Conservation (phyloP, 2,113 vertebrate species). For the Odocoileus virginianus region DNA sequence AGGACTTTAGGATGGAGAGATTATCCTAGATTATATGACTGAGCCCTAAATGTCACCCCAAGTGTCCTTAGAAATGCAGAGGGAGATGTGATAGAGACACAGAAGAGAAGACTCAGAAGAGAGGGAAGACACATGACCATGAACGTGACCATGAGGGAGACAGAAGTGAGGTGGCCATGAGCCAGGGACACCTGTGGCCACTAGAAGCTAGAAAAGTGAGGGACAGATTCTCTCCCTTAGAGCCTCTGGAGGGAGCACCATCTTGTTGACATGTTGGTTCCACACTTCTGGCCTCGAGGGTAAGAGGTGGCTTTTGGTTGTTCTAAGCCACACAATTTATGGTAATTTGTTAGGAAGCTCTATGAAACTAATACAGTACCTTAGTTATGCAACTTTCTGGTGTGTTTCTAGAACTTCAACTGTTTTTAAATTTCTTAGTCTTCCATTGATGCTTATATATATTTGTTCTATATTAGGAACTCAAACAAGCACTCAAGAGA, state of each 20-base stretch:
- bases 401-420: neutral
- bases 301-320: neutral
- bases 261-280: neutral
- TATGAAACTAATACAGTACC: neutral
- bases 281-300: neutral
- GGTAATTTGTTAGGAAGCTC: neutral
- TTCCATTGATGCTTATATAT: neutral
- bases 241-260: neutral
- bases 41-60: neutral
- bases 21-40: neutral
- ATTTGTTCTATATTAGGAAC: neutral
- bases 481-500: neutral
- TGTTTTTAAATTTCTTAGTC: neutral
- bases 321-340: neutral
- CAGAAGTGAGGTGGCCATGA: neutral
- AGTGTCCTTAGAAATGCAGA: neutral
- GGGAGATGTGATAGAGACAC: neutral
- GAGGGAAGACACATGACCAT: neutral
- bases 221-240: neutral
- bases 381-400: neutral
- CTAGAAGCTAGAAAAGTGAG: neutral
- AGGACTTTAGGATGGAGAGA: neutral
- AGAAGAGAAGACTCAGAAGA: neutral
- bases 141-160: rapidly evolving
- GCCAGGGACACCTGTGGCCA: neutral